phyloP scores from a whole-genome alignment of 2,797 vertebrate species.

The Ibycter americanus region DNA sequence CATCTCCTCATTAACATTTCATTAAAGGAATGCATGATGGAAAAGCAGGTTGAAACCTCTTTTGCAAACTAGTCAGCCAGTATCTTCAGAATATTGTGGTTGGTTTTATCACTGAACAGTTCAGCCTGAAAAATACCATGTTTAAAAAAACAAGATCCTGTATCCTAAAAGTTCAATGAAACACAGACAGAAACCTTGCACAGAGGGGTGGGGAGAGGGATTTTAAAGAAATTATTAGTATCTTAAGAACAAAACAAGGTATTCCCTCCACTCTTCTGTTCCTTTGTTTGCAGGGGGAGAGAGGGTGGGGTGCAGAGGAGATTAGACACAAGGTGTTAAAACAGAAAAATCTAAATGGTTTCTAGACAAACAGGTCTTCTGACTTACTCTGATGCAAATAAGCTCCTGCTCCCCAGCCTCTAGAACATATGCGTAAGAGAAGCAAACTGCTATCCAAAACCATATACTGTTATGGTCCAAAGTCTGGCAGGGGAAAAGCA shows the following conservation, averaged over 20 bases:
- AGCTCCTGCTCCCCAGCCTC: neutral
- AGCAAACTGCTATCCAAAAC: neutral
- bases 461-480: neutral
- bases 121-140: neutral
- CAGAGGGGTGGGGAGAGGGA: rapidly evolving
- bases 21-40: neutral
- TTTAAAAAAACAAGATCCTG: neutral
- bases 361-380: neutral
- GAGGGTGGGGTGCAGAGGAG: neutral
- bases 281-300: neutral
- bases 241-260: neutral
- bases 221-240: neutral
- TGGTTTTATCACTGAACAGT: neutral
- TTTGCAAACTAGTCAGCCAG: neutral
- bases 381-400: neutral
- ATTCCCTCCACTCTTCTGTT: neutral
- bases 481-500: neutral
- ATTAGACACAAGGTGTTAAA: neutral
- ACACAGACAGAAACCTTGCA: neutral
- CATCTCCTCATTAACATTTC: constrained; percentile 9
- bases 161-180: neutral
- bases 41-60: constrained; percentile 1
- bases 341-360: neutral
- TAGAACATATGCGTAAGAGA: neutral
- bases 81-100: neutral